Evolutionary conservation across 2,797 vertebrate genomes (phyloP), one percentile per base, ranked within the genome.

Genomic region (Hozukius guyotensis): DNA sequence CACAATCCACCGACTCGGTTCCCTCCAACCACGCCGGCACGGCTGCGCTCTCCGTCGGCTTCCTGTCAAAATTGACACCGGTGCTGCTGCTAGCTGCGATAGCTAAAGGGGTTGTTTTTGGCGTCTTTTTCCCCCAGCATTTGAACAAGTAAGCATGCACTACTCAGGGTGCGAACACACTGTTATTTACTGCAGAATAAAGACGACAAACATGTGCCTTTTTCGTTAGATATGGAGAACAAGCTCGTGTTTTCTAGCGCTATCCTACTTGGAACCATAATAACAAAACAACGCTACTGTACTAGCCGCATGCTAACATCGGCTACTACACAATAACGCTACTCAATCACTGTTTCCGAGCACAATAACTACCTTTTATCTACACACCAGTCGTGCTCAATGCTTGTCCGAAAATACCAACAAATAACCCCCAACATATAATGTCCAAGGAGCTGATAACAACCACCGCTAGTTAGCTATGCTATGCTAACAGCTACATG

Each of bases 21-120:
- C 73, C 68, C 72, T 66, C 65, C 83, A 82, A 71, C 77, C 4
- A 38, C 65, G 80, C 93, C 93, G 92, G 14, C 71, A 14, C 56
- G 32, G 80, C 75, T 42, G 9, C 84, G 84, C 90, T 91, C 86
- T 86, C 55, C 78, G 63, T 64, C 91, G 94, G 94, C 84, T 93
- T 93, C 92, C 93, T 95, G 94, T 95, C 94, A 95, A 95, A 95
- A 94, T 95, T 92, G 93, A 95, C 89, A 76, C 93, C 94, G 93
- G 90, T 93, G 94, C 82, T 85, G 72, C 16, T 78, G 91, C 90
- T 94, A 92, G 75, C 92, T 82, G 83, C 80, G 76, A 78, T 70
- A 93, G 94, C 92, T 80, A 46, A 61, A 80, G 77, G 55, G 38
- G 25, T 83, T 46, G 42, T 46, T 46, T 82, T 85, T 75, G 71